These are phyloP conservation scores for Taenaris catops DNA, from an alignment of 2,888 invertebrate species.

Conservation along the genomic window DNA sequence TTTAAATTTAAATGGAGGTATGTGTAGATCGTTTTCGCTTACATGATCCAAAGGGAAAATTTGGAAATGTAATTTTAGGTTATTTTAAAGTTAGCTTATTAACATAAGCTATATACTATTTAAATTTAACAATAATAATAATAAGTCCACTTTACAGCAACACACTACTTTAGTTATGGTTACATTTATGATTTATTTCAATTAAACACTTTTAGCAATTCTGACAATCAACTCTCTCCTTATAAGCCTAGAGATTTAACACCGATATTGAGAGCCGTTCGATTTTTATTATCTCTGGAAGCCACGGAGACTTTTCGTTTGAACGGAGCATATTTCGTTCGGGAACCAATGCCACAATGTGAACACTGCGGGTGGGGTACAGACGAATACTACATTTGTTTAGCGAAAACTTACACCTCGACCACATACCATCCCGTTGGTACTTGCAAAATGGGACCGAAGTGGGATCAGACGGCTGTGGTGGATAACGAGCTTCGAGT, in stretches of 20 bases:
- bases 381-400: slow-evolving; percentile 82
- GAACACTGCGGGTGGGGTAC: slow-evolving; percentile 76
- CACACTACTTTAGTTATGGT: too few relatives aligned
- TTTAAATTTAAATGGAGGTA: too few relatives aligned
- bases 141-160: too few relatives aligned
- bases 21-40: too few relatives aligned
- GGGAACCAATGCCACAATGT: slow-evolving; percentile 78
- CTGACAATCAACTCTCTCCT: too few relatives aligned
- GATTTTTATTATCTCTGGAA: slow-evolving; percentile 76
- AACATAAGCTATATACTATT: too few relatives aligned
- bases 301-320: slow-evolving; percentile 76
- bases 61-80: too few relatives aligned
- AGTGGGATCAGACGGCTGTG: slow-evolving; percentile 78
- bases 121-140: too few relatives aligned
- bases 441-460: slow-evolving; percentile 75
- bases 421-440: slow-evolving; percentile 66
- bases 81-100: too few relatives aligned
- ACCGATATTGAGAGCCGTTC: slow-evolving; percentile 79
- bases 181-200: too few relatives aligned
- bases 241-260: slow-evolving; percentile 75
- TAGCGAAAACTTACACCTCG: slow-evolving; percentile 77
- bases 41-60: too few relatives aligned
- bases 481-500: slow-evolving; percentile 84
- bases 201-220: too few relatives aligned
- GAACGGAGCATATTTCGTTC: slow-evolving; percentile 75